Conservation (phyloP, 2,888 invertebrate species). For the Agrotis exclamationis region DNA sequence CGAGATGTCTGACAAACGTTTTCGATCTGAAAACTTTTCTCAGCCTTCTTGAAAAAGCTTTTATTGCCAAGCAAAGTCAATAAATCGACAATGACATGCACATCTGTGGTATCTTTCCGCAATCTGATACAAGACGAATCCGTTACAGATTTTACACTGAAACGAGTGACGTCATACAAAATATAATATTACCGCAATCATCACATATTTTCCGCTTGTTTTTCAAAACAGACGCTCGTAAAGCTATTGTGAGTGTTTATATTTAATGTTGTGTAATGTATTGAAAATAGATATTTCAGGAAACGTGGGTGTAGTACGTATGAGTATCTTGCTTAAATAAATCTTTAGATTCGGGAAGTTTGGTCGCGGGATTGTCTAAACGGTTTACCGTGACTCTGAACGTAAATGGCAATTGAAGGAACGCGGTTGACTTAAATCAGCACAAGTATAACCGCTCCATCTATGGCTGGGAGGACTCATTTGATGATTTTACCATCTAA, state of each 20-base stretch:
- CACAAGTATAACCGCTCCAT: no score
- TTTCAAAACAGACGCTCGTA: conserved; percentile 57
- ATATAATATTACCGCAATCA: conserved; percentile 53
- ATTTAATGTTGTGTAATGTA: conserved; percentile 54
- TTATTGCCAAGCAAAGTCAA: neutral
- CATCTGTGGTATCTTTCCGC: conserved; percentile 26
- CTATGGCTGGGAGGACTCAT: no score
- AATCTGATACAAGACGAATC: conserved; percentile 47
- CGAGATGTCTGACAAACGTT: no score
- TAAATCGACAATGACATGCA: neutral
- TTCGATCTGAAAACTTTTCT: no score
- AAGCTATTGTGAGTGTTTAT: conserved; percentile 55
- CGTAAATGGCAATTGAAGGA: no score
- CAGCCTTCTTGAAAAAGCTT: no score
- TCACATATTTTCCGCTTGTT: conserved; percentile 51
- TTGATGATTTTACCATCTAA: no score
- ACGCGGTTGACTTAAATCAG: no score
- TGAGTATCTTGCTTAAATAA: conserved; percentile 35
- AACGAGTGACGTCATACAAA: conserved; percentile 46
- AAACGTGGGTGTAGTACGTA: conserved; percentile 50
- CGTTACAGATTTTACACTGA: conserved; percentile 23
- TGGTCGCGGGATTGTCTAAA: no score
- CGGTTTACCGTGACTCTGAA: no score
- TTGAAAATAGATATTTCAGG: conserved; percentile 52
- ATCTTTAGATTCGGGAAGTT: conserved; percentile 25